Base-by-base conservation (phyloP, 2,797 vertebrate species). In the Acomys russatus region DNA sequence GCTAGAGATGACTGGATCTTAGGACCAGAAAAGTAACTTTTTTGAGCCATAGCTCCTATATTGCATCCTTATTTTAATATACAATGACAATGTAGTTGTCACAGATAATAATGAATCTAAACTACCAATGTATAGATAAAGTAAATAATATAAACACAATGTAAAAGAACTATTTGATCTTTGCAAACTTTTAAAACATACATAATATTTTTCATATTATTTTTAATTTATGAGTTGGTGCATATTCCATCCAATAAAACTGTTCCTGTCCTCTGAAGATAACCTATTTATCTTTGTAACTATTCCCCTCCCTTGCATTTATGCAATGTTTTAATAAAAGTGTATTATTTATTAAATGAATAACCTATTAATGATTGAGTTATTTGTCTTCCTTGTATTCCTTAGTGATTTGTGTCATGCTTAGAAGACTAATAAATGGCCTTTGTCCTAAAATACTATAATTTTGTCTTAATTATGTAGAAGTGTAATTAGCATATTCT, bases 401-500 rank as follows among this genome's bases (percentile, higher is more conserved):
- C 12, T 74, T n/a, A 56, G n/a, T 61, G 78, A 25, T 90, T 94
- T 86, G 10, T n/a, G 59, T 88, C 9, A 22, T 70, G 23, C 10
- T 51, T 74, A 88, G 44, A 87, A 76, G 12, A 82, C 20, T 87
- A 88, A 85, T 12, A 80, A 91, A 84, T 51, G 20, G 2, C 8
- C 11, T 4, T 59, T 73, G 5, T 88, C 20, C 17, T 28, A 15
- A 4, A 76, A 63, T 10, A 80, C 11, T 85, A 66, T 66, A 33
- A 70, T 92, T 94, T 91, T 90, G 25, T 64, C 59, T 88, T 93
- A 80, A 88, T n/a, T 49, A 63, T 44, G n/a, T 77, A 77, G 64
- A 20, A 33, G 59, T 87, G 91, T 54, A 87, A 68, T 71, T 79
- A 70, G 59, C 82, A 54, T 12, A 85, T 88, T 90, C 12, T 25